These are phyloP conservation scores for Neomonachus schauinslandi DNA, from an alignment of 2,113 vertebrate genomes.

Conservation along the genomic window DNA sequence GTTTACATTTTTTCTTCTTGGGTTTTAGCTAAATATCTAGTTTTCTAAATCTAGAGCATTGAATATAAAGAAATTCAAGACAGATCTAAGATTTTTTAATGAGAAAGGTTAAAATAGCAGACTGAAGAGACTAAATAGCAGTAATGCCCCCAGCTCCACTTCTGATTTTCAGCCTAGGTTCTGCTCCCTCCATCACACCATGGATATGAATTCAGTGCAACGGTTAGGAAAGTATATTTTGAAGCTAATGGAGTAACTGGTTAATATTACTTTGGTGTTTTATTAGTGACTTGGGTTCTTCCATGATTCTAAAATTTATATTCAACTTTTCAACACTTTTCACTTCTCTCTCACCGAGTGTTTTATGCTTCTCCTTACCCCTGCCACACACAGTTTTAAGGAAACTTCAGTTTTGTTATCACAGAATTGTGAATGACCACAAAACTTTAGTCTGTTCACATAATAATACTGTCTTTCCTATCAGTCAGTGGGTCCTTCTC, in stretches of 20 bases:
- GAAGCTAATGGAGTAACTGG: neutral
- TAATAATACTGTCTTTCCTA: neutral
- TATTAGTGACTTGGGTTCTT: neutral
- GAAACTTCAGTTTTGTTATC: neutral
- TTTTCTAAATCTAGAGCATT: slow-evolving; percentile 31
- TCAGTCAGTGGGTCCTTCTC: neutral
- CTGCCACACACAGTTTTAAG: neutral
- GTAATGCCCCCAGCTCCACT: neutral
- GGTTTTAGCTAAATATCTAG: neutral
- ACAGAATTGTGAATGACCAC: neutral
- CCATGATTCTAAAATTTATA: neutral
- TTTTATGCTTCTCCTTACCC: neutral
- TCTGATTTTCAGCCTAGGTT: neutral
- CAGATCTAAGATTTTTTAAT: neutral
- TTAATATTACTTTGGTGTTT: neutral
- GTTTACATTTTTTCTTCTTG: neutral
- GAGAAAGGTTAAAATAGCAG: neutral
- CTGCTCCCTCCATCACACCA: neutral
- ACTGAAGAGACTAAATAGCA: neutral
- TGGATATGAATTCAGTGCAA: neutral
- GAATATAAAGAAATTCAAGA: neutral
- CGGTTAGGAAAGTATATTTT: neutral
- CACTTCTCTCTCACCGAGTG: neutral
- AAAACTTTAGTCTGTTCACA: neutral
- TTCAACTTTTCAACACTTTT: neutral